These are phyloP conservation scores for Sussaba pulchella DNA, from an alignment of 2,888 invertebrate species.

Conservation along the genomic window DNA sequence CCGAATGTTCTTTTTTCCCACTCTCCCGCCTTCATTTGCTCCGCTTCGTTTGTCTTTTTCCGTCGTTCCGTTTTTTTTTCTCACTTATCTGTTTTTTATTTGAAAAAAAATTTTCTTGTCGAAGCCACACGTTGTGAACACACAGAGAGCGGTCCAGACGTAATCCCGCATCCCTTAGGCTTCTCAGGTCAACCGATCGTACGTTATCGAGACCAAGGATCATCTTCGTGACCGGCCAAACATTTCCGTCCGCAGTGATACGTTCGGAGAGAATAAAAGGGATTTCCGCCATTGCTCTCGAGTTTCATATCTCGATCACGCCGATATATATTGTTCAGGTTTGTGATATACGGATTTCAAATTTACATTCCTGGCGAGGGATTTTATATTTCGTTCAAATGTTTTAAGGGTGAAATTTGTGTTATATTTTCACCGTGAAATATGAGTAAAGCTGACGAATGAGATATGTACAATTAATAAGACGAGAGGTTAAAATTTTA, in stretches of 20 bases:
- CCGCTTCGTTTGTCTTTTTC: not conserved
- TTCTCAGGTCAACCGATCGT: conserved; percentile 19
- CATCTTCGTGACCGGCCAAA: conserved; percentile 16
- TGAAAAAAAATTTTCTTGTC: too few relatives aligned
- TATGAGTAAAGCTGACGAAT: conserved; percentile 10
- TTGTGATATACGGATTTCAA: too few relatives aligned
- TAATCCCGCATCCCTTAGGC: conserved; percentile 56
- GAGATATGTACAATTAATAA: too few relatives aligned
- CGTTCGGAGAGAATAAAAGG: conserved; percentile 10
- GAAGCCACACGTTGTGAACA: not conserved
- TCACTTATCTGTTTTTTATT: not conserved
- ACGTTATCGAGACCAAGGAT: conserved; percentile 33
- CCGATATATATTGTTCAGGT: too few relatives aligned
- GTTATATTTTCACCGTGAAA: conserved; percentile 14
- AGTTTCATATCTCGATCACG: not conserved
- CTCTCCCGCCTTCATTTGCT: not conserved
- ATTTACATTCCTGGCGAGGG: not conserved
- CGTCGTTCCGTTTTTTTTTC: not conserved
- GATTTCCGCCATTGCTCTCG: not conserved
- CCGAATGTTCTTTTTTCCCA: conserved; percentile 26
- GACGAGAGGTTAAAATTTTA: not conserved
- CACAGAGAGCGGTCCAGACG: conserved; percentile 73
- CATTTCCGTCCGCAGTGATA: not conserved
- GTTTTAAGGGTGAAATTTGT: not conserved
- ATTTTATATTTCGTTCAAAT: not conserved